These are phyloP conservation scores for Acrocyrtus sp. DNA, from an alignment of 2,888 invertebrate genomes.

Conservation along the genomic window DNA sequence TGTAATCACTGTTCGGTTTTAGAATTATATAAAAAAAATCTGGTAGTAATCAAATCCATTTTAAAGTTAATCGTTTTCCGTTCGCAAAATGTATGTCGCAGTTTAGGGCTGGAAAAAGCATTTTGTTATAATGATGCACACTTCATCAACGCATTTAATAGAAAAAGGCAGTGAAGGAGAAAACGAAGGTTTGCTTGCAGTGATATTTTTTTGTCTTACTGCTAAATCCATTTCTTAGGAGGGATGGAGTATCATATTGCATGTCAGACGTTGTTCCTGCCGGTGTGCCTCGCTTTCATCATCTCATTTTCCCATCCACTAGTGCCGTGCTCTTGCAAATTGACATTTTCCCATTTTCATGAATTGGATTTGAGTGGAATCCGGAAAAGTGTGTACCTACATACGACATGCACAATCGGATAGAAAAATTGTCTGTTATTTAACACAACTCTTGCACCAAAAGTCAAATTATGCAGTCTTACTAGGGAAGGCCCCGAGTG, in stretches of 20 bases:
- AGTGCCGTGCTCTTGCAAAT: too few species aligned
- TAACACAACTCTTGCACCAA: too few species aligned
- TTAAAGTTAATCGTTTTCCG: constrained; percentile 31
- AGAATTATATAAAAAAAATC: background rate
- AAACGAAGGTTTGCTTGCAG: too few species aligned
- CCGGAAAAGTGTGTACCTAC: too few species aligned
- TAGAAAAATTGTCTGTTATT: background rate
- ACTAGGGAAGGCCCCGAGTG: too few species aligned
- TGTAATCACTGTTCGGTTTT: background rate
- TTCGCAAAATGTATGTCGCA: too few species aligned
- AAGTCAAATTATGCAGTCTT: too few species aligned
- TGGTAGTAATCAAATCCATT: constrained; percentile 40
- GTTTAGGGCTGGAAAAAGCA: background rate
- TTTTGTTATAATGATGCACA: background rate
- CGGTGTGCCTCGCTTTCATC: background rate
- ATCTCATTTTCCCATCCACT: background rate
- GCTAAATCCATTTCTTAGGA: background rate
- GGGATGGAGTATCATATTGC: constrained; percentile 20
- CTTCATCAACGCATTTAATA: background rate
- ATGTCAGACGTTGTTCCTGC: constrained; percentile 11
- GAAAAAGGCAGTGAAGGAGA: background rate
- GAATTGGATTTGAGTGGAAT: too few species aligned
- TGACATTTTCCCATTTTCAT: too few species aligned
- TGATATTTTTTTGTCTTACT: background rate
- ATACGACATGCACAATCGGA: background rate